Evolutionary conservation across 2,888 invertebrate genomes (phyloP), one percentile per base, ranked within the genome.

Genomic region (Diarsia brunnea): DNA sequence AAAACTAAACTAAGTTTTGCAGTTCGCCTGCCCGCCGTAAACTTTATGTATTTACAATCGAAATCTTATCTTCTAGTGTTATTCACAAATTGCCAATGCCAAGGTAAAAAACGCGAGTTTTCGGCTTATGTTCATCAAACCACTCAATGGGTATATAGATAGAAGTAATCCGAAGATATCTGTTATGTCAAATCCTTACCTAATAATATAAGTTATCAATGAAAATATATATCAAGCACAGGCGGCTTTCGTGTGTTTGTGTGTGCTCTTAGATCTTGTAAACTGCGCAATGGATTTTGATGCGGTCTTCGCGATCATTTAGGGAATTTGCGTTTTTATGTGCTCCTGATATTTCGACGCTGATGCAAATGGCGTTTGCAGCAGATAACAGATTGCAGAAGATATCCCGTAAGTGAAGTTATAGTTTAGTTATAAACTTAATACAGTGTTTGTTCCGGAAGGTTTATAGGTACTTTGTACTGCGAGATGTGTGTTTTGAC

Each of bases 91-190:
- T n/a, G 49, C 11, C 24, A 67, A 73, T 68, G 63, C 24, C 55
- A 67, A 75, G 66, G 75, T 45, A 69, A 81, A 31, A 65, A 53
- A 8, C 10, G 38, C 47, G 38, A 31, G 47, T 80, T 64, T 47
- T 61, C 5, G 43, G 60, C 64, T 79, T 55, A 72, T 47, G 1
- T n/a, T 45, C 24, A 74, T 80, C 27, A 55, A 66, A 66, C 60
- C 16, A 69, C n/a, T 55, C 67, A 55, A 67, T 60, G 2, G 2
- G n/a, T 51, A 11, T 19, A 55, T 10, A 67, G 78, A 81, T 81
- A 73, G 4, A 2, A 1, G 14, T 70, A 82, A 82, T 45, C 53
- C 49, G 16, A 31, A 47, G 47, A 64, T 82, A 70, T 73, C 45
- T 24, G 63, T n/a, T n/a, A 61, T 53, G 47, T 71, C 61, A 69